Percentiles rank a stretch among this genome's conserved stretches.
These are phyloP conservation scores for Motacilla alba DNA, from an alignment of 2,113 vertebrate species.

Conservation along the genomic window DNA sequence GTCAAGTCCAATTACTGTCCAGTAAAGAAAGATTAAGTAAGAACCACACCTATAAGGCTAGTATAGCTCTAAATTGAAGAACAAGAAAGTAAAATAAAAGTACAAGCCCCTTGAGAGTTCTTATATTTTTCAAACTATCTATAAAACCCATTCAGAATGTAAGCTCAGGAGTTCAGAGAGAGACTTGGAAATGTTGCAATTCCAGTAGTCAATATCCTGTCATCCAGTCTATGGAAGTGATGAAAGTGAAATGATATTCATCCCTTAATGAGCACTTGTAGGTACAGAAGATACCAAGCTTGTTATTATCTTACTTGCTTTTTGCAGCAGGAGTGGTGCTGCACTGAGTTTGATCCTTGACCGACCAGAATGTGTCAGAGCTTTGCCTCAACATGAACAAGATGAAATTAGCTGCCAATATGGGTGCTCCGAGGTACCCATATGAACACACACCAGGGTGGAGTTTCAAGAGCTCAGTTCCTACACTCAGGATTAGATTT, in stretches of 20 bases:
- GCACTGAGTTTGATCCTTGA: not conserved
- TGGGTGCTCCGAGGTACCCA: not conserved
- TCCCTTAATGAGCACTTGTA: not conserved
- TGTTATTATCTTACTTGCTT: not conserved
- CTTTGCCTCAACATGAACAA: not conserved
- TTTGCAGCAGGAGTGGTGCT: not conserved
- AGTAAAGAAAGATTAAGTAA: not conserved
- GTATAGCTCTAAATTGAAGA: not conserved
- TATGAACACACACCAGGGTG: not conserved
- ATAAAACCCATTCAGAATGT: not conserved
- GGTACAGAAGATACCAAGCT: not conserved
- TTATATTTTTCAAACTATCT: not conserved
- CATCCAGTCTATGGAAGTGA: not conserved
- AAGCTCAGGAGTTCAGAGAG: not conserved
- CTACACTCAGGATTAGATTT: not conserved
- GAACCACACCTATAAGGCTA: not conserved
- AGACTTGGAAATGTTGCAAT: not conserved
- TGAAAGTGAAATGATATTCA: not conserved
- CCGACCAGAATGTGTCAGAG: rapidly evolving
- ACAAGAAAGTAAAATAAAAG: not conserved
- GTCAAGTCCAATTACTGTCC: not conserved
- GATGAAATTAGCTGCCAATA: not conserved
- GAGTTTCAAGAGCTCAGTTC: not conserved
- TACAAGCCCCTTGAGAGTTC: not conserved
- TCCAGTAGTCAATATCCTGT: not conserved